Conservation (phyloP, 2,888 invertebrate species). For the Agonopterix heracliana region DNA sequence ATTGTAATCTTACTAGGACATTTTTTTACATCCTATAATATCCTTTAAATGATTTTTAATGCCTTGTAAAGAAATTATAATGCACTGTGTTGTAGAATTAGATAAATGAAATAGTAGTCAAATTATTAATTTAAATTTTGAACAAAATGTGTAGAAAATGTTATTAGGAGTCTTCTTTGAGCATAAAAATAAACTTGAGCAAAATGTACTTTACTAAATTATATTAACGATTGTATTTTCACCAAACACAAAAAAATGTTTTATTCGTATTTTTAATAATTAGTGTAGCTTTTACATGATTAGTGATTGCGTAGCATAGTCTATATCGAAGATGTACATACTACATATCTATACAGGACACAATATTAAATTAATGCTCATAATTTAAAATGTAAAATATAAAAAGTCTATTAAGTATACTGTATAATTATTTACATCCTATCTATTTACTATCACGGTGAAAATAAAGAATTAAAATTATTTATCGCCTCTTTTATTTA, state of each 20-base stretch:
- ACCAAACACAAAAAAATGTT: conserved; percentile 13
- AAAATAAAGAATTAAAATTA: conserved; percentile 49
- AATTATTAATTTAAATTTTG: neutral
- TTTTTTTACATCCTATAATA: neutral
- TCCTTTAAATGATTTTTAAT: too few species aligned
- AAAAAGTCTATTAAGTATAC: conserved; percentile 43
- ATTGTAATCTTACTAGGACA: too few species aligned
- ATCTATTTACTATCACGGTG: conserved; percentile 70
- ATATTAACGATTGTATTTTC: conserved; percentile 3
- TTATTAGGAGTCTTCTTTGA: neutral
- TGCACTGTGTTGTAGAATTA: too few species aligned
- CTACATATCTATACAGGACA: conserved; percentile 64
- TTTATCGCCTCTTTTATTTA: neutral
- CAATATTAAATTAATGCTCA: conserved; percentile 54
- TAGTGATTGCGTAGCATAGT: conserved; percentile 33
- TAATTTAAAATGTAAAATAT: conserved; percentile 57
- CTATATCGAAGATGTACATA: conserved; percentile 58
- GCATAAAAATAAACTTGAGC: neutral
- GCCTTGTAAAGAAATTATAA: too few species aligned
- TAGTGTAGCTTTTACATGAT: conserved; percentile 52
- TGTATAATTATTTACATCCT: conserved; percentile 69
- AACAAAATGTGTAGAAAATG: neutral
- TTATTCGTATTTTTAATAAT: conserved; percentile 22
- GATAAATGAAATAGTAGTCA: too few species aligned
- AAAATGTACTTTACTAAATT: too few species aligned